Evolutionary conservation across 2,888 invertebrate species (phyloP).

Genomic region (Drosophila sordidapex): DNA sequence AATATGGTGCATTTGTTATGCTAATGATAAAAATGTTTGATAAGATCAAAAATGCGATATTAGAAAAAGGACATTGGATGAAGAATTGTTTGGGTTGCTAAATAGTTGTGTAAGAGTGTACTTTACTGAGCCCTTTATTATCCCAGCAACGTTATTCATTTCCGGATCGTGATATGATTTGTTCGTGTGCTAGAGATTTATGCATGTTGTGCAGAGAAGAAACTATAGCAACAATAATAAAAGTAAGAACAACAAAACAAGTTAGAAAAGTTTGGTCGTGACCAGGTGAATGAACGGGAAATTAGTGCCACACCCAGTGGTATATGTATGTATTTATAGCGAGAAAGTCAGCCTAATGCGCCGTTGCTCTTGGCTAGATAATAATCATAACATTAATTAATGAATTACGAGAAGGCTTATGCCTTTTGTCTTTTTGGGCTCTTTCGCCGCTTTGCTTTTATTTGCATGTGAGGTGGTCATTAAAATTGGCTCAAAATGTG

Average conservation of each 20-base stretch:
- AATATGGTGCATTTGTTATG: no score
- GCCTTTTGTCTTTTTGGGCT: conserved; percentile 38
- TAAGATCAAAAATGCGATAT: not conserved
- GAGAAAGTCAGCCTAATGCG: conserved; percentile 22
- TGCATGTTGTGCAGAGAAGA: conserved; percentile 32
- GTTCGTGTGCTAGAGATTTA: conserved; percentile 47
- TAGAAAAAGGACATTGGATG: not conserved
- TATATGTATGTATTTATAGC: not conserved
- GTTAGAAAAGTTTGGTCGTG: conserved; percentile 67
- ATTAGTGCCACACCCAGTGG: conserved; percentile 6
- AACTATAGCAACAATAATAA: conserved; percentile 27
- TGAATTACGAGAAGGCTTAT: conserved; percentile 57
- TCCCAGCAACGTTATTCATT: conserved; percentile 40
- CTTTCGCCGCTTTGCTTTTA: conserved; percentile 36
- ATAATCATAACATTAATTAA: conserved; percentile 72
- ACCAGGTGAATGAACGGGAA: conserved; percentile 49
- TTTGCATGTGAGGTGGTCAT: conserved; percentile 52
- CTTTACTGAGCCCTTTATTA: not conserved
- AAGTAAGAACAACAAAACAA: conserved; percentile 41
- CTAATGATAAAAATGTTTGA: not conserved
- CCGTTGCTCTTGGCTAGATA: conserved; percentile 45
- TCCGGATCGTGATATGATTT: conserved; percentile 57
- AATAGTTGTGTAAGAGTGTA: not conserved
- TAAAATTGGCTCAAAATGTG: conserved; percentile 46
- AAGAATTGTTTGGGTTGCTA: not conserved